A percentile compares a stretch with the other conserved stretches of the same genome.
These are phyloP conservation scores for Agonopterix heracliana DNA, from an alignment of 2,888 invertebrate species.

Conservation along the genomic window DNA sequence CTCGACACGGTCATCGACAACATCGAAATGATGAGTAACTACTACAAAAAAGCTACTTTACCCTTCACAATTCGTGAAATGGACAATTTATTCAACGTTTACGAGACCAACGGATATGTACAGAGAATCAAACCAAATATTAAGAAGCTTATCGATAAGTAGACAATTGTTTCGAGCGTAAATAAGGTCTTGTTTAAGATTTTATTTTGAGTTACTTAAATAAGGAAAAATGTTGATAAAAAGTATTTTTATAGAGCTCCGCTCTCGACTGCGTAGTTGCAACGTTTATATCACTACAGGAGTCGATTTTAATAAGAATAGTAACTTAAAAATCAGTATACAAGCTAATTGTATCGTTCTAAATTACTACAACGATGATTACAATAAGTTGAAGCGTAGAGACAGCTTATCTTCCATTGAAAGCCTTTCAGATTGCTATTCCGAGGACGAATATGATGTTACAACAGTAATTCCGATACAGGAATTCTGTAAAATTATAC, in stretches of 20 bases:
- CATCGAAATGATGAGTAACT: constrained; percentile 86
- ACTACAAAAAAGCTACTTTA: constrained; percentile 88
- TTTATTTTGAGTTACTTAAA: constrained; percentile 19
- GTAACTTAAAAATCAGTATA: constrained; percentile 65
- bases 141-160: constrained; percentile 48
- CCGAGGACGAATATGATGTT: constrained; percentile 55
- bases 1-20: constrained; percentile 93
- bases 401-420: constrained; percentile 67
- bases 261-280: constrained; percentile 76
- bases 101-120: constrained; percentile 75
- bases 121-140: constrained; percentile 52
- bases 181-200: constrained; percentile 21
- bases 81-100: constrained; percentile 81
- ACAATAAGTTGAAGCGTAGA: constrained; percentile 32
- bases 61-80: constrained; percentile 87
- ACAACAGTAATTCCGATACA: constrained; percentile 50
- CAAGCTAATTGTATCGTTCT: constrained; percentile 61
- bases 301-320: constrained; percentile 54
- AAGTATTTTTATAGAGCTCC: constrained; percentile 75
- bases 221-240: constrained; percentile 62
- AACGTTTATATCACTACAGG: constrained; percentile 75
- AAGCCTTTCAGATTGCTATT: constrained; percentile 60
- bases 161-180: constrained; percentile 20
- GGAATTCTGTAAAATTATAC: constrained; percentile 63
- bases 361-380: constrained; percentile 51